Conservation (phyloP, 2,113 vertebrate species). For the Otolemur garnettii region DNA sequence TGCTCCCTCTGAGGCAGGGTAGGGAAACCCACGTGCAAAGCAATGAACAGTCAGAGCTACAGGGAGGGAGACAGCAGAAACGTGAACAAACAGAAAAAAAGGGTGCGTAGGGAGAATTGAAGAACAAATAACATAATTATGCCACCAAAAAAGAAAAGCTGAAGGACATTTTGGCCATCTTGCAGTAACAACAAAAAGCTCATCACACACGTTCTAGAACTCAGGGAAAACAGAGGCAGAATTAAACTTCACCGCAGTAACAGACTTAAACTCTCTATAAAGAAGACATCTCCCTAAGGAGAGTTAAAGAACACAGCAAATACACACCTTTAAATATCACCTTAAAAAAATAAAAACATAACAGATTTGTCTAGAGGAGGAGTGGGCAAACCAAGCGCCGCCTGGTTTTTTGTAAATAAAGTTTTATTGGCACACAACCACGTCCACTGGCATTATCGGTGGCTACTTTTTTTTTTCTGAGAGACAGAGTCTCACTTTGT, state of each 20-base stretch:
- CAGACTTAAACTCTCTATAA: not conserved
- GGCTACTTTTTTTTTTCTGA: not conserved
- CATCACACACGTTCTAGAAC: not conserved
- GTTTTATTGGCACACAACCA: not conserved
- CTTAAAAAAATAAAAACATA: not conserved
- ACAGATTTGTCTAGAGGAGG: not conserved
- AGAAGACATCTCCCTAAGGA: not conserved
- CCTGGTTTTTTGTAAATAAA: not conserved
- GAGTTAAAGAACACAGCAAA: not conserved
- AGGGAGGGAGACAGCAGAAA: accelerated
- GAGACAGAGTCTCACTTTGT: too few relatives aligned
- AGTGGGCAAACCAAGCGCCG: accelerated
- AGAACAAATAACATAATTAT: accelerated
- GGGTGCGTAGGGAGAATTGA: accelerated
- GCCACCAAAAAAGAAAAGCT: not conserved
- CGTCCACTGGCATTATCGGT: not conserved
- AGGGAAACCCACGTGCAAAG: not conserved
- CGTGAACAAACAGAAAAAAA: accelerated
- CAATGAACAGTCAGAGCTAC: accelerated
- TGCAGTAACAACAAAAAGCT: not conserved
- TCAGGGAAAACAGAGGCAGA: not conserved
- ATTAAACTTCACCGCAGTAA: accelerated
- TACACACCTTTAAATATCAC: too few relatives aligned
- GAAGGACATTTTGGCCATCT: not conserved
- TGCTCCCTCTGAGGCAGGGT: not conserved